Base-by-base conservation (phyloP, 2,888 invertebrate genomes). In the Stegophylla sp. region DNA sequence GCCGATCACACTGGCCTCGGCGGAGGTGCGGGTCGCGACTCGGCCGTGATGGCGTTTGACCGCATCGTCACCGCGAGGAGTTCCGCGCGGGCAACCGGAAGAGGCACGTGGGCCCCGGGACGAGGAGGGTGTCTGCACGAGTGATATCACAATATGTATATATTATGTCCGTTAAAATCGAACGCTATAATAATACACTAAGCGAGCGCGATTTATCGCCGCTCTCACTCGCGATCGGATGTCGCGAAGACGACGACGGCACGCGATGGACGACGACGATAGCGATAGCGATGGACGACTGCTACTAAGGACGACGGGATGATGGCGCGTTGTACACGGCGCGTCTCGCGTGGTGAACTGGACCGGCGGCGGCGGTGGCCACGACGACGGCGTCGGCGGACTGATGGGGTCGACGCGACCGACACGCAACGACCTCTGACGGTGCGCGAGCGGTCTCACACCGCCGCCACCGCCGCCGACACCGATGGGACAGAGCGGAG, bases 281-380 rank as follows among this genome's bases (percentile, higher is more conserved):
- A 5, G 20, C 0, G 17, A 26, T 56, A 56, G n/a, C 61, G 15
- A 26, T 56, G 56, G 1, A 45, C 53, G 9, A 13, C 17, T 41
- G 23, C 23, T 10, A 45, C 15, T 1, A 45, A 4, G 56, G 56
- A 26, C 45, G 26, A 45, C 48, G 43, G 23, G n/a, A n/a, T 26
- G 17, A 15, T 48, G n/a, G 7, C 2, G 59, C 77, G 61, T 66
- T 17, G 26, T 64, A n/a, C 64, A 71, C 69, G 48, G 61, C 79
- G 51, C 48, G 69, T 69, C 79, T 79, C 79, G 79, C 79, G 79
- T 79, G 79, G 69, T 79, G 61, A 79, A 79, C 79, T 79, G 79
- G 79, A 71, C 79, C 69, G 64, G 20, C 77, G 67, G 45, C 77
- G 63, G 12, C 51, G 74, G 53, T n/a, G n/a, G 34, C 4, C 7